Conservation (phyloP, 2,888 invertebrate species). For the Unio pictorum region DNA sequence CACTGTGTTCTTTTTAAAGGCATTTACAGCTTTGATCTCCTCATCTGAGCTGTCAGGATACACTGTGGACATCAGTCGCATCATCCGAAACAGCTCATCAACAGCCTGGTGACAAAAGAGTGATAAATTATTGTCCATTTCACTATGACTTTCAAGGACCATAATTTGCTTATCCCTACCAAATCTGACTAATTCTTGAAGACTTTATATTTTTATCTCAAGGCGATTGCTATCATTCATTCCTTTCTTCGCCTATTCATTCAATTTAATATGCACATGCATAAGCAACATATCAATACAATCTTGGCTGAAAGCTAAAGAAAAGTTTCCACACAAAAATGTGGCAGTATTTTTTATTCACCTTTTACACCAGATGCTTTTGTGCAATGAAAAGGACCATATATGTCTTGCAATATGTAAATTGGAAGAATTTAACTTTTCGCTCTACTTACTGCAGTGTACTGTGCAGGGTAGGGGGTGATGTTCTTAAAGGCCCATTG, state of each 20-base stretch:
- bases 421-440: not conserved
- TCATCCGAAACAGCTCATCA: constrained; percentile 91
- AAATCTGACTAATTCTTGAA: too few relatives aligned
- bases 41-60: constrained; percentile 84
- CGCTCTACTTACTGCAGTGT: constrained; percentile 78
- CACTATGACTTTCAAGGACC: too few relatives aligned
- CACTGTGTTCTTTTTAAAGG: constrained; percentile 87
- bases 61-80: constrained; percentile 89
- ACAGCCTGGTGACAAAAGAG: constrained; percentile 78
- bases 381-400: not conserved
- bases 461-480: constrained; percentile 94
- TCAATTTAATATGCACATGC: too few relatives aligned
- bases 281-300: too few relatives aligned
- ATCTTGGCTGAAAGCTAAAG: too few relatives aligned
- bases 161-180: too few relatives aligned
- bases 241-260: too few relatives aligned
- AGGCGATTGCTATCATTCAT: too few relatives aligned
- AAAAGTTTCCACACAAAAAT: too few relatives aligned
- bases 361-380: not conserved
- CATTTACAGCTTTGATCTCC: constrained; percentile 86
- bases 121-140: not conserved
- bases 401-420: not conserved
- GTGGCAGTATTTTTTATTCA: too few relatives aligned
- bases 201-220: too few relatives aligned
- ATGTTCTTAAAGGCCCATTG: constrained; percentile 98